Percentiles rank a stretch among this genome's conserved stretches.
phyloP scores from a whole-genome alignment of 2,113 vertebrate species.

The Ictalurus furcatus region DNA sequence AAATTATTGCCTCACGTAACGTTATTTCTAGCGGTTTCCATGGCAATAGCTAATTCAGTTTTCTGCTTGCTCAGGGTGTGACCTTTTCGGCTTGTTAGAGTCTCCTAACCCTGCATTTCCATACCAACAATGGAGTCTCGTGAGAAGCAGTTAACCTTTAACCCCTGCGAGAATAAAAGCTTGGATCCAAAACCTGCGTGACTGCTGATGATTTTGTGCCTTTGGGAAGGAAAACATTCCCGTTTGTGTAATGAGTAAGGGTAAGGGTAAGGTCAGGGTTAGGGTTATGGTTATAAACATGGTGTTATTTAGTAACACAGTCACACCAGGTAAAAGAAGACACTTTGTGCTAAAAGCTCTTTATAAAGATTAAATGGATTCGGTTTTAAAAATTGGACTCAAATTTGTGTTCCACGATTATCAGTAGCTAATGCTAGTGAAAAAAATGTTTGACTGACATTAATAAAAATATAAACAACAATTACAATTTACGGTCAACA shows the following conservation, averaged over 20 bases:
- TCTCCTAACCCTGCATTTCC: constrained; percentile 68
- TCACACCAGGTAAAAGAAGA: not conserved
- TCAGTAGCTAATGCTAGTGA: not conserved
- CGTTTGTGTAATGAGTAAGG: too few species aligned
- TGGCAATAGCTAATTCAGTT: constrained; percentile 14
- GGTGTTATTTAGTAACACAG: not conserved
- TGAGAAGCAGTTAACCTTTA: constrained; percentile 66
- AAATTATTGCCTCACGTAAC: not conserved
- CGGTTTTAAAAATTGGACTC: too few species aligned
- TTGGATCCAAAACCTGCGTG: constrained; percentile 50
- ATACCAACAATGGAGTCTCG: constrained; percentile 64
- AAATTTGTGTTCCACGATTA: not conserved
- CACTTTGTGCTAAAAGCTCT: too few species aligned
- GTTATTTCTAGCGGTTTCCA: not conserved
- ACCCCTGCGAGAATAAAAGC: constrained; percentile 65
- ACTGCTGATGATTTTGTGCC: not conserved
- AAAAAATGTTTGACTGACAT: too few species aligned
- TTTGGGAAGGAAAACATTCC: not conserved
- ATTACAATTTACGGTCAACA: too few species aligned
- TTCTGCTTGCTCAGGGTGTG: constrained; percentile 18
- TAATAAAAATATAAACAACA: too few species aligned
- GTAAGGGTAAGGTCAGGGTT: not conserved
- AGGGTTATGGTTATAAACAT: not conserved
- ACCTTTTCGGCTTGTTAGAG: constrained; percentile 14
- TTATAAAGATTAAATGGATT: too few species aligned